Percentiles rank a stretch among this genome's conserved stretches.
phyloP scores from a whole-genome alignment of 2,113 vertebrate species.

The Todiramphus saurophagus region DNA sequence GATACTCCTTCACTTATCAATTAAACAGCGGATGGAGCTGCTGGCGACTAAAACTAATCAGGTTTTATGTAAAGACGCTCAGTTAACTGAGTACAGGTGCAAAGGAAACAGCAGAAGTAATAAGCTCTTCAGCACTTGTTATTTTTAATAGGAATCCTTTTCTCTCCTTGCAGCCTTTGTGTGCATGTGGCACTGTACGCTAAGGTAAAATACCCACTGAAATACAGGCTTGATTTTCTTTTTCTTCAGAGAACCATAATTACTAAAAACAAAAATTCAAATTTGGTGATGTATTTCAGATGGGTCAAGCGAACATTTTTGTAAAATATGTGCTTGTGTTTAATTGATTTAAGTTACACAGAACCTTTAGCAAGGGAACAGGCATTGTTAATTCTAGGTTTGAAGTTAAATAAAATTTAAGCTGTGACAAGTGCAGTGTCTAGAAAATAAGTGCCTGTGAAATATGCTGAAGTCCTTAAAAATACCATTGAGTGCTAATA shows the following conservation, averaged over 20 bases:
- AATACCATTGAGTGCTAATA: constrained; percentile 62
- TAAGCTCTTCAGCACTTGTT: constrained; percentile 22
- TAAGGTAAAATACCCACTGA: constrained; percentile 31
- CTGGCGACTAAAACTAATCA: neutral
- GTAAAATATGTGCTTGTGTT: constrained; percentile 34
- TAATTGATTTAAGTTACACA: constrained; percentile 57
- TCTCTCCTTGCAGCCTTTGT: constrained; percentile 13
- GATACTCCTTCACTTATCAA: neutral
- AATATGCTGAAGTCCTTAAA: constrained; percentile 57
- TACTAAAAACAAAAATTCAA: neutral
- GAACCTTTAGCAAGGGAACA: constrained; percentile 46
- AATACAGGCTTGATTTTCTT: constrained; percentile 33
- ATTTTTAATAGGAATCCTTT: constrained; percentile 40
- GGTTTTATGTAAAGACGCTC: neutral
- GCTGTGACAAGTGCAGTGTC: constrained; percentile 58
- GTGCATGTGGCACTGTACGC: neutral
- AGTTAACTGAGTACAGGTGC: neutral
- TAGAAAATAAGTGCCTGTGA: constrained; percentile 67
- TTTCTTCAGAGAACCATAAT: constrained; percentile 38
- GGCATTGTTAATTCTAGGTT: constrained; percentile 62
- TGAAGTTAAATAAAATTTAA: constrained; percentile 70
- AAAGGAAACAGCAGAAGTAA: constrained; percentile 5
- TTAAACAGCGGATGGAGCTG: neutral
- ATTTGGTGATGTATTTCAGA: constrained; percentile 34
- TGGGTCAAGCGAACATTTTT: constrained; percentile 51